phyloP scores from a whole-genome alignment of 1,140 invertebrate species.

The Argopecten irradians region DNA sequence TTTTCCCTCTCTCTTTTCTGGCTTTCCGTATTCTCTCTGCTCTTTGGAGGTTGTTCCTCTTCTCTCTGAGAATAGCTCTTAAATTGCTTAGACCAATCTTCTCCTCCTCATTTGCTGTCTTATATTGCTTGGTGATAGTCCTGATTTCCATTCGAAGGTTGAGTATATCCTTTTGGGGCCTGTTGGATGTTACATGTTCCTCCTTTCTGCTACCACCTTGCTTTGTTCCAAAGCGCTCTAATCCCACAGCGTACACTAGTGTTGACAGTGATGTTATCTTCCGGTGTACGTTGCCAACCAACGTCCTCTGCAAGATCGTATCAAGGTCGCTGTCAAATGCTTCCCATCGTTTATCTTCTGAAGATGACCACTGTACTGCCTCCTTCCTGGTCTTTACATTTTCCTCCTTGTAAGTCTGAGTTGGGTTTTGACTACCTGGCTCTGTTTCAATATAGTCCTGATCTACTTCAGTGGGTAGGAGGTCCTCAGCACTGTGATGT shows the following conservation, averaged over 20 bases:
- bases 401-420: not conserved
- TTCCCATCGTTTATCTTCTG: constrained; percentile 28
- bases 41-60: constrained; percentile 28
- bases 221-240: not conserved
- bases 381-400: not conserved
- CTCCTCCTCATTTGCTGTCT: constrained; percentile 28
- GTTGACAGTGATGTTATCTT: constrained; percentile 34
- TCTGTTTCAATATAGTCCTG: too few species aligned
- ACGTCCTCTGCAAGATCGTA: constrained; percentile 19
- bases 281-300: constrained; percentile 29
- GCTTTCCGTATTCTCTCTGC: constrained; percentile 30
- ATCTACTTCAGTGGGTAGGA: too few species aligned
- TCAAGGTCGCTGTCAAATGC: constrained; percentile 25
- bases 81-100: constrained; percentile 27
- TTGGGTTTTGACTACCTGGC: too few species aligned
- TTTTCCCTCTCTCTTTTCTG: constrained; percentile 26
- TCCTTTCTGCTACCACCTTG: not conserved
- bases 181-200: not conserved
- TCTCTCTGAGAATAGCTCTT: constrained; percentile 26
- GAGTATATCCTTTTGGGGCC: not conserved
- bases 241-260: constrained; percentile 19
- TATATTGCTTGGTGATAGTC: constrained; percentile 35
- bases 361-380: constrained; percentile 29
- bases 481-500: too few species aligned
- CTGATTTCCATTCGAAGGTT: constrained; percentile 1